phyloP scores from a whole-genome alignment of 2,113 vertebrate species.

The Erpornis zantholeuca region DNA sequence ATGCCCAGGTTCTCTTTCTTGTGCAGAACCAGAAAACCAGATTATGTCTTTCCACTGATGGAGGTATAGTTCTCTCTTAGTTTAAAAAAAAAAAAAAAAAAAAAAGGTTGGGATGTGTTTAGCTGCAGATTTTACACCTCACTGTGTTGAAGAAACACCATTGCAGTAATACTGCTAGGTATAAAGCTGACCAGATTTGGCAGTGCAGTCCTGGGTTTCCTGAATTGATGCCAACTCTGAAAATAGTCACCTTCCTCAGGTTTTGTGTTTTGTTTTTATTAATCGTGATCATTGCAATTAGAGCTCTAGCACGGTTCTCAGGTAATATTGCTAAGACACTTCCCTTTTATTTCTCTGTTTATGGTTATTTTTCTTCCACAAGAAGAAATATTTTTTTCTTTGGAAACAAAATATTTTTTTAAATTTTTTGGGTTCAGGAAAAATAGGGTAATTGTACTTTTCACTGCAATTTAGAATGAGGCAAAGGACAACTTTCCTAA shows the following conservation, averaged over 20 bases:
- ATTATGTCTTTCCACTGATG: neutral
- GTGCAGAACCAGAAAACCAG: neutral
- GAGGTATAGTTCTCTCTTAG: neutral
- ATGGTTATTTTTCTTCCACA: neutral
- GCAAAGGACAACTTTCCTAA: neutral
- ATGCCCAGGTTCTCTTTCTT: neutral
- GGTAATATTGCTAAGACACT: neutral
- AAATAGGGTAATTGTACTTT: neutral
- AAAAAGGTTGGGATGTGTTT: neutral
- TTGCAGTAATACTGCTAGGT: neutral
- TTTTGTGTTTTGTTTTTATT: neutral
- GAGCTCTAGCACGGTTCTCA: neutral
- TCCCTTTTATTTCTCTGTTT: neutral
- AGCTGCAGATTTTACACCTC: neutral
- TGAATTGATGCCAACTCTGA: neutral
- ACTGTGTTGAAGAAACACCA: neutral
- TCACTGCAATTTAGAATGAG: neutral
- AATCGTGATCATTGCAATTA: neutral
- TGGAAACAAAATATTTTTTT: neutral
- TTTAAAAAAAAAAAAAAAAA: neutral
- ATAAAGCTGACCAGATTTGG: neutral
- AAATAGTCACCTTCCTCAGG: neutral
- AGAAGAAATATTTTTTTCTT: too few species aligned
- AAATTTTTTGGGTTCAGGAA: neutral
- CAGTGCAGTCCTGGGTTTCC: neutral